A percentile compares a stretch with the other conserved stretches of the same genome.
These are phyloP conservation scores for Lithophane socia DNA, from an alignment of 2,888 invertebrate species.

Conservation along the genomic window DNA sequence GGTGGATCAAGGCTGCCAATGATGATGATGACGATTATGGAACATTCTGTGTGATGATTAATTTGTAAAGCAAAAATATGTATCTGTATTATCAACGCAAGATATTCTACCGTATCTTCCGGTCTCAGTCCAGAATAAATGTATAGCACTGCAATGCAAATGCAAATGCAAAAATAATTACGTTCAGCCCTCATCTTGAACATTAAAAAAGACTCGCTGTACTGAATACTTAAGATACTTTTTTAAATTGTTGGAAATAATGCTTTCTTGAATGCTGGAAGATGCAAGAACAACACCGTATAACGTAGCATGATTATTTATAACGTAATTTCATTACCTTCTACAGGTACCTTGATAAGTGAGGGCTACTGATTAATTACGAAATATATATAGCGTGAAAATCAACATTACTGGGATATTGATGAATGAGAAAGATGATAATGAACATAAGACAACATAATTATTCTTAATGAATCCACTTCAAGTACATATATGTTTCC, in stretches of 20 bases:
- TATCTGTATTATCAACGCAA: not conserved
- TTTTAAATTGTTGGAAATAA: constrained; percentile 1
- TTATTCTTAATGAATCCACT: constrained; percentile 5
- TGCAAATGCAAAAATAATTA: constrained; percentile 46
- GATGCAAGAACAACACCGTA: constrained; percentile 4
- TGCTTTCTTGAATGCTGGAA: not conserved
- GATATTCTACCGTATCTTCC: constrained; percentile 18
- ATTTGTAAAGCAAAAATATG: not conserved
- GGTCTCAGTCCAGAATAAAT: not conserved
- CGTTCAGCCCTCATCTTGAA: not conserved
- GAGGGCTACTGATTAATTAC: constrained; percentile 14
- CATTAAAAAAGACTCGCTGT: constrained; percentile 20
- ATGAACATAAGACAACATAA: not conserved
- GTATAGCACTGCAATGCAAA: constrained; percentile 14
- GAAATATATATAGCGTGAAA: not conserved
- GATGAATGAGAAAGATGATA: constrained; percentile 6
- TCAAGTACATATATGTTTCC: not conserved
- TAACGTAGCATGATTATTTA: not conserved
- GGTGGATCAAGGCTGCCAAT: too few relatives aligned
- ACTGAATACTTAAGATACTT: constrained; percentile 6
- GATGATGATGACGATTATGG: not conserved
- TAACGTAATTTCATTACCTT: not conserved
- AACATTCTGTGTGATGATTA: not conserved
- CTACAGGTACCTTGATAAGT: not conserved
- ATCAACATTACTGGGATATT: constrained; percentile 16